Percentiles rank a stretch among this genome's conserved stretches.
Conservation (phyloP, 2,888 invertebrate genomes). For the Exephanes ischioxanthus region DNA sequence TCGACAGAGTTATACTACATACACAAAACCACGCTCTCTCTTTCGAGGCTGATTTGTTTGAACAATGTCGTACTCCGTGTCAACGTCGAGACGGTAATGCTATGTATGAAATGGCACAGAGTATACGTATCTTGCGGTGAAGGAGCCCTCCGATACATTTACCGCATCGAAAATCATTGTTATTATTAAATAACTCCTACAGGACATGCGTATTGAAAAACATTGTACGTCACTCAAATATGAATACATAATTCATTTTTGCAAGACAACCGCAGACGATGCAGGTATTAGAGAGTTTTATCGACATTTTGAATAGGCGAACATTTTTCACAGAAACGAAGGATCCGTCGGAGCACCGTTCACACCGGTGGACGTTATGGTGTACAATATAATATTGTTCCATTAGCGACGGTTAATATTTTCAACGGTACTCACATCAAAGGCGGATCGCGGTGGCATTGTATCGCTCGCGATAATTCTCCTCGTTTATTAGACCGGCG, state of each 20-base stretch:
- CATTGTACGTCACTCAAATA: neutral
- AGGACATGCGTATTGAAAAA: neutral
- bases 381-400: slow-evolving; percentile 80
- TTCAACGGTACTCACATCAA: slow-evolving; percentile 83
- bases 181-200: neutral
- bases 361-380: neutral
- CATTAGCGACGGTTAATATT: slow-evolving; percentile 82
- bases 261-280: neutral
- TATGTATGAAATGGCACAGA: slow-evolving; percentile 29
- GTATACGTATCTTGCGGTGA: slow-evolving; percentile 16
- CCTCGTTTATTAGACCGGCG: slow-evolving; percentile 83
- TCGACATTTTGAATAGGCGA: neutral
- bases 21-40: slow-evolving; percentile 63
- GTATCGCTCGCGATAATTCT: slow-evolving; percentile 83
- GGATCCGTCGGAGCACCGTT: neutral
- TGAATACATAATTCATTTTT: neutral
- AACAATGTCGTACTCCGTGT: slow-evolving; percentile 74
- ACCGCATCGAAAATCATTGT: neutral
- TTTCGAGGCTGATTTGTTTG: slow-evolving; percentile 73
- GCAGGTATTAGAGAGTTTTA: neutral
- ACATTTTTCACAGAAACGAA: neutral
- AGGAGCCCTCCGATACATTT: slow-evolving; percentile 14
- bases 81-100: slow-evolving; percentile 39
- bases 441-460: slow-evolving; percentile 81
- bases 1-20: slow-evolving; percentile 65